These are phyloP conservation scores for Napeogenes sylphis DNA, from an alignment of 2,888 invertebrate species.

Conservation along the genomic window DNA sequence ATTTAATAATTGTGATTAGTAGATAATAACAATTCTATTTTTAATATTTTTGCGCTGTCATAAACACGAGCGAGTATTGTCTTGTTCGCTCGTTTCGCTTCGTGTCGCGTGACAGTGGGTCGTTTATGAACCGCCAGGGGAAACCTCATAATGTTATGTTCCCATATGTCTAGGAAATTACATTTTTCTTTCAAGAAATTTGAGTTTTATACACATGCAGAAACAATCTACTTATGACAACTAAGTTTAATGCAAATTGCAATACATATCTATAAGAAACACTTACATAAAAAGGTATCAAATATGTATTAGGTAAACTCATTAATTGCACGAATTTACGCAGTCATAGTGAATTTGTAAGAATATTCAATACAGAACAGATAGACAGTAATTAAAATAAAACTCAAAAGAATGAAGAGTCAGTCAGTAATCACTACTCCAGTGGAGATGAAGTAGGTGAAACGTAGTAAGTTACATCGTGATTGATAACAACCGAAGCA, in stretches of 20 bases:
- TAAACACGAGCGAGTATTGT: constrained; percentile 61
- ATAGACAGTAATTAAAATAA: neutral
- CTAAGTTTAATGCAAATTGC: too few relatives aligned
- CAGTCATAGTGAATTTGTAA: too few relatives aligned
- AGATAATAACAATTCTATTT: constrained; percentile 10
- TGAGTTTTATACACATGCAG: constrained; percentile 21
- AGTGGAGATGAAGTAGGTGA: constrained; percentile 42
- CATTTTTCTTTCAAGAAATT: constrained; percentile 30
- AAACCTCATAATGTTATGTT: constrained; percentile 59
- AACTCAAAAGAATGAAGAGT: neutral
- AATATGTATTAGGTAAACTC: too few relatives aligned
- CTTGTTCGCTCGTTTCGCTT: constrained; percentile 52
- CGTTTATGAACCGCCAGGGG: constrained; percentile 49
- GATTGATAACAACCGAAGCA: constrained; percentile 62
- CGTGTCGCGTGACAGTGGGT: constrained; percentile 57
- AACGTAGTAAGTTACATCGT: constrained; percentile 41
- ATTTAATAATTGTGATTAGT: neutral
- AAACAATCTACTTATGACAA: constrained; percentile 1
- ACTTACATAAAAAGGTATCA: too few relatives aligned
- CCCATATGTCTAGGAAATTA: constrained; percentile 44
- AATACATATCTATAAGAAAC: too few relatives aligned
- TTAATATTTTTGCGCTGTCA: constrained; percentile 45
- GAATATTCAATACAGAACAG: neutral
- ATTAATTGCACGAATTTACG: too few relatives aligned
- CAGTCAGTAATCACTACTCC: neutral